phyloP scores from a whole-genome alignment of 2,888 invertebrate genomes.

The Leptinotarsa peninsularis region DNA sequence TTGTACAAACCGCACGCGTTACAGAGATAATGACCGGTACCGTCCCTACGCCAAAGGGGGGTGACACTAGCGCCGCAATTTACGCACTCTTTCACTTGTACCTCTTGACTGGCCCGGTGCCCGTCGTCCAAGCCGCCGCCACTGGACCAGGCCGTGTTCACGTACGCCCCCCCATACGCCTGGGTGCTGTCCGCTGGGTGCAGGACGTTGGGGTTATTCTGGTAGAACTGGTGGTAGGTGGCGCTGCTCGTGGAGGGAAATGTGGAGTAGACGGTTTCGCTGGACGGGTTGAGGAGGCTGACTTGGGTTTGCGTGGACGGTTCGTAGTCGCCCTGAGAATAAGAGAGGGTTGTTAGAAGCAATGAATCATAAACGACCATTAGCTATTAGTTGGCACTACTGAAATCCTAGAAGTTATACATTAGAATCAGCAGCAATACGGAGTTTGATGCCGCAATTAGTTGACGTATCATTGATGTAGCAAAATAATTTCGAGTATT shows the following conservation, averaged over 20 bases:
- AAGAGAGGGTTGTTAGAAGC: not conserved
- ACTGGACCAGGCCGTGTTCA: conserved; percentile 39
- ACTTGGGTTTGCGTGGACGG: conserved; percentile 68
- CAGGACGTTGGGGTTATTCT: conserved; percentile 37
- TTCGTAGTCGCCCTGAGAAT: conserved; percentile 48
- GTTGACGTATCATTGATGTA: too few species aligned
- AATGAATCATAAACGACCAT: too few species aligned
- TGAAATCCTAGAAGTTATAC: too few species aligned
- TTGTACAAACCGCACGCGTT: conserved; percentile 81
- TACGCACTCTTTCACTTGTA: conserved; percentile 79
- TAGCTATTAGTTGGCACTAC: too few species aligned
- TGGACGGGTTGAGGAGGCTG: conserved; percentile 69
- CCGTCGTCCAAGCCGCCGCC: conserved; percentile 43
- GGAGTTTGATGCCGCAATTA: too few species aligned
- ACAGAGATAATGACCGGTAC: conserved; percentile 87
- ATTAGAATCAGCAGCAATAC: too few species aligned
- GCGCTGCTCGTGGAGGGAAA: conserved; percentile 37
- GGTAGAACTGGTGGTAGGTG: conserved; percentile 38
- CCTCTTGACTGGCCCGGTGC: conserved; percentile 52
- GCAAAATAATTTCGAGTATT: too few species aligned
- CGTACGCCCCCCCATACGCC: conserved; percentile 35
- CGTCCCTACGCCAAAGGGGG: conserved; percentile 88
- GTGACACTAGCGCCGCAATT: conserved; percentile 77
- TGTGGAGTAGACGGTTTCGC: conserved; percentile 58
- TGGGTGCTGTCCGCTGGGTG: conserved; percentile 48